phyloP scores from a whole-genome alignment of 2,113 vertebrate genomes.

The Saccopteryx leptura region DNA sequence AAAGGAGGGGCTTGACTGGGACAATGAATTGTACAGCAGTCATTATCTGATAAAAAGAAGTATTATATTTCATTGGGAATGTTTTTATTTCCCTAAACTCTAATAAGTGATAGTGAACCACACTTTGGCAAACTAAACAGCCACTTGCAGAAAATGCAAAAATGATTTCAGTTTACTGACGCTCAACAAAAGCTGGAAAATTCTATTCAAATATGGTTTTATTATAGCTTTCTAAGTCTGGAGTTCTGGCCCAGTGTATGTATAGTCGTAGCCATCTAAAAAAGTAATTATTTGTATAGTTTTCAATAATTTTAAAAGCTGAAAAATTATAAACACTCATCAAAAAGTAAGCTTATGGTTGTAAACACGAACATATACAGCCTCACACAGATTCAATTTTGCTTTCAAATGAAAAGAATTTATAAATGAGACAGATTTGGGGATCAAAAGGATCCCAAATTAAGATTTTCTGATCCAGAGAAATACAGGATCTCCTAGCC shows the following conservation, averaged over 20 bases:
- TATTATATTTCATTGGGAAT: background rate
- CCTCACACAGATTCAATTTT: background rate
- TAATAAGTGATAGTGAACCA: background rate
- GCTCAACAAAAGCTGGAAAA: background rate
- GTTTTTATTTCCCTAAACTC: background rate
- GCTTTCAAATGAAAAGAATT: background rate
- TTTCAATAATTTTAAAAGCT: conserved; percentile 58
- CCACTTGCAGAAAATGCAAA: background rate
- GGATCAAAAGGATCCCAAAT: background rate
- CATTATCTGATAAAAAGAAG: background rate
- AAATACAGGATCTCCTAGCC: background rate
- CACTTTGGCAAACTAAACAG: background rate
- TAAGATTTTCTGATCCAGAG: background rate
- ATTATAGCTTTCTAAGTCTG: background rate
- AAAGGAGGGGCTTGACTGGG: background rate
- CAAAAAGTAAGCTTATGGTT: background rate
- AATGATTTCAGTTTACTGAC: background rate
- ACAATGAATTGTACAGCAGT: background rate
- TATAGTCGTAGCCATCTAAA: background rate
- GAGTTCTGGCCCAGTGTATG: background rate
- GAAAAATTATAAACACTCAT: background rate
- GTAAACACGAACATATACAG: background rate
- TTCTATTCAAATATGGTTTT: background rate
- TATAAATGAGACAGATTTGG: background rate
- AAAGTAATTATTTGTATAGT: background rate